Percentiles rank a stretch among this genome's conserved stretches.
Evolutionary conservation across 2,888 invertebrate genomes (phyloP).

Genomic region (Andrena fulva): DNA sequence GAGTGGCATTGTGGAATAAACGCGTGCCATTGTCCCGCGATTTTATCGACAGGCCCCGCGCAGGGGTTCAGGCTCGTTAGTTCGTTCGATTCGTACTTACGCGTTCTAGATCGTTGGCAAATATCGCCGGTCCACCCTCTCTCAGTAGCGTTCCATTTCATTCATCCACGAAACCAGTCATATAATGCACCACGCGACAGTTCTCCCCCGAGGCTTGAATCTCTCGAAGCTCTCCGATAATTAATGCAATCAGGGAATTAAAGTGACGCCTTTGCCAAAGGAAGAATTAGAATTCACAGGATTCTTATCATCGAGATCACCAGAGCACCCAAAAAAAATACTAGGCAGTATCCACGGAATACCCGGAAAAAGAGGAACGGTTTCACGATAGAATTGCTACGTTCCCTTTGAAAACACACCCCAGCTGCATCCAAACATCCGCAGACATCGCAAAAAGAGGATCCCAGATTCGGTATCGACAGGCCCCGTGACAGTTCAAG

Average conservation of each 20-base stretch:
- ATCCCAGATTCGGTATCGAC: conserved; percentile 52
- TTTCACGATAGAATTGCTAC: not conserved
- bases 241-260: too few relatives aligned
- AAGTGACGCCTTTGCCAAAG: too few relatives aligned
- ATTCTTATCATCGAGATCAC: too few relatives aligned
- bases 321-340: too few relatives aligned
- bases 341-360: too few relatives aligned
- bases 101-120: conserved; percentile 15
- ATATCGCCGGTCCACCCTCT: conserved; percentile 5
- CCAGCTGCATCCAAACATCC: conserved; percentile 37
- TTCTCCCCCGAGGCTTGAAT: too few relatives aligned
- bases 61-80: conserved; percentile 70
- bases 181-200: not conserved
- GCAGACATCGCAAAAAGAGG: conserved; percentile 31
- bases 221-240: too few relatives aligned
- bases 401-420: not conserved
- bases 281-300: too few relatives aligned
- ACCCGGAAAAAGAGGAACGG: too few relatives aligned
- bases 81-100: conserved; percentile 59
- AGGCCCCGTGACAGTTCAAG: conserved; percentile 49
- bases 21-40: conserved; percentile 75
- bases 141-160: conserved; percentile 4
- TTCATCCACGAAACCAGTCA: not conserved
- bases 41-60: conserved; percentile 67
- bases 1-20: conserved; percentile 81